phyloP scores from a whole-genome alignment of 92 coral and sea anemone genomes.

The Pocillopora meandrina region DNA sequence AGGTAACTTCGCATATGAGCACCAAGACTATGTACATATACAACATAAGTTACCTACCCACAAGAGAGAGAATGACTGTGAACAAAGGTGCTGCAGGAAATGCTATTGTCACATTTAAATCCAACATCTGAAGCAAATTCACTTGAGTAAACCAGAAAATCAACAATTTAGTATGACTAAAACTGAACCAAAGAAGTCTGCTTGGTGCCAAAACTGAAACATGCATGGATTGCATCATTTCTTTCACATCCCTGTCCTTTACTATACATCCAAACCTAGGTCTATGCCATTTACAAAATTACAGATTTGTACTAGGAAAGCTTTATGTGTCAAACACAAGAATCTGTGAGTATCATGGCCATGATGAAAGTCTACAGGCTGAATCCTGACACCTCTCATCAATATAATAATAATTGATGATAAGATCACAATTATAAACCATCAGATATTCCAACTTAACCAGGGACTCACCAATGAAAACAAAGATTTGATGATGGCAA shows the following conservation, averaged over 20 bases:
- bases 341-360: too few relatives aligned
- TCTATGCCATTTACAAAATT: too few relatives aligned
- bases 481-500: constrained; percentile 98
- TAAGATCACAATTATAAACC: background rate
- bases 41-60: constrained; percentile 69
- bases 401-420: too few relatives aligned
- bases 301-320: too few relatives aligned
- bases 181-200: background rate
- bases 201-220: background rate
- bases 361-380: too few relatives aligned
- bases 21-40: background rate
- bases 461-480: constrained; percentile 82
- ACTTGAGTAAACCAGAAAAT: constrained; percentile 42
- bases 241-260: too few relatives aligned
- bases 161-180: background rate
- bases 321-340: too few relatives aligned
- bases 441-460: background rate
- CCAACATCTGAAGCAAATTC: constrained; percentile 96
- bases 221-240: too few relatives aligned
- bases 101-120: constrained; percentile 93
- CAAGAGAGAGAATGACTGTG: constrained; percentile 95
- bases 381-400: background rate
- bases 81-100: constrained; percentile 98
- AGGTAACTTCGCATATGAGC: background rate
- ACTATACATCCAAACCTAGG: too few relatives aligned